A percentile compares a stretch with the other conserved stretches of the same genome.
These are phyloP conservation scores for Tenodera sinensis DNA, from an alignment of 2,888 invertebrate species.

Conservation along the genomic window DNA sequence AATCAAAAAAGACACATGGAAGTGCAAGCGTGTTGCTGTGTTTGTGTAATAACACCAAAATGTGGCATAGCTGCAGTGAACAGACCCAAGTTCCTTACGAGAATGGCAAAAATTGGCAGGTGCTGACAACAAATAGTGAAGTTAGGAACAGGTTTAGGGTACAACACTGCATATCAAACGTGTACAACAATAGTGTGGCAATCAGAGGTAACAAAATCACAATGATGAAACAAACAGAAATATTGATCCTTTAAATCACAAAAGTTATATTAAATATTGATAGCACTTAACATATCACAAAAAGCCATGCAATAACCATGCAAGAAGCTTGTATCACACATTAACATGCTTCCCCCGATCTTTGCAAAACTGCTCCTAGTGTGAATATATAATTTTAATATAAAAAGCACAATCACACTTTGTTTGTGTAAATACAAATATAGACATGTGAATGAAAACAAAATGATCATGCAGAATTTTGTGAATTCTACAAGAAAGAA, in stretches of 20 bases:
- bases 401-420: neutral
- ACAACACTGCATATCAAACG: neutral
- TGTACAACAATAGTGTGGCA: neutral
- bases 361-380: neutral
- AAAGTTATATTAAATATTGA: neutral
- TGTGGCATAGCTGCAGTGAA: neutral
- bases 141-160: neutral
- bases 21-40: neutral
- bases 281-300: neutral
- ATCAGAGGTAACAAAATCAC: neutral
- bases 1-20: neutral
- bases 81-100: slow-evolving; percentile 6
- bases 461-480: neutral
- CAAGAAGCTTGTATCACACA: neutral
- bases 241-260: neutral
- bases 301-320: neutral
- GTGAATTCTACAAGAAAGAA: neutral
- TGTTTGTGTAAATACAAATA: neutral
- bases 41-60: neutral
- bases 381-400: neutral
- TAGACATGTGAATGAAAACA: neutral
- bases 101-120: neutral
- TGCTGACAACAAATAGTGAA: neutral
- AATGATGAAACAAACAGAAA: neutral
- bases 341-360: neutral